Conservation (phyloP, 2,888 invertebrate species). For the Trachelus tabidus region DNA sequence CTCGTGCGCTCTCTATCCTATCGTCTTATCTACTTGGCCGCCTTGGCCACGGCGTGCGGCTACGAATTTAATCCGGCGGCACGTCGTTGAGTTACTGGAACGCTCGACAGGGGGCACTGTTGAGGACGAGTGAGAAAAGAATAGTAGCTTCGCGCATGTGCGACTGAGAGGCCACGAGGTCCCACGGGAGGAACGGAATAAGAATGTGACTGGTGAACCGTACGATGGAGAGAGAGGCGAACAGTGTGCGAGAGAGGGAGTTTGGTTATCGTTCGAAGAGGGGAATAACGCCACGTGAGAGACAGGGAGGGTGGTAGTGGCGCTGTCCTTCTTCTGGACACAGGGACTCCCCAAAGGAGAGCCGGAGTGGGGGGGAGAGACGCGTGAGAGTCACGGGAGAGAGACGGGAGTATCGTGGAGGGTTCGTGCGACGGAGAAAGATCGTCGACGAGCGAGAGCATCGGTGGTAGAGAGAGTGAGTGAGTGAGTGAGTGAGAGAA, state of each 20-base stretch:
- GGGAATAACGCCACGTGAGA: constrained; percentile 44
- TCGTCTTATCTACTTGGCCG: constrained; percentile 18
- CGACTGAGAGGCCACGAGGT: constrained; percentile 21
- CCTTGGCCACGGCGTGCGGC: constrained; percentile 25
- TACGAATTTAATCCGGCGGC: constrained; percentile 64
- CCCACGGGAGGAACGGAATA: constrained; percentile 12
- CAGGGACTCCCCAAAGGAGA: constrained; percentile 35
- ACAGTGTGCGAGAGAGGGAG: constrained; percentile 44
- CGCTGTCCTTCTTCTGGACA: constrained; percentile 48
- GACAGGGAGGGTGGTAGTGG: constrained; percentile 42
- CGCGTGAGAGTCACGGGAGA: constrained; percentile 25
- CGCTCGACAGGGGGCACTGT: constrained; percentile 59
- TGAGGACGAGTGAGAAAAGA: constrained; percentile 29
- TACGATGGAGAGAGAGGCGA: constrained; percentile 38
- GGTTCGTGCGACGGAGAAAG: constrained; percentile 29
- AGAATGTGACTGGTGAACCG: constrained; percentile 55
- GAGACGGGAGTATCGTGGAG: constrained; percentile 25
- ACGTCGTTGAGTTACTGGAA: constrained; percentile 57
- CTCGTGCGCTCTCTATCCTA: constrained; percentile 24
- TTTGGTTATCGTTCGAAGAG: constrained; percentile 46
- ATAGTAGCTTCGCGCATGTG: constrained; percentile 4
- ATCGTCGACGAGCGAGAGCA: constrained; percentile 64
- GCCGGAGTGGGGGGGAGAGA: constrained; percentile 25
- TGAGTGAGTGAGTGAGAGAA: constrained; percentile 53
- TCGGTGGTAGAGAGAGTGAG: constrained; percentile 18